Conservation (phyloP, 2,888 invertebrate genomes). For the Lomographa bimaculata region DNA sequence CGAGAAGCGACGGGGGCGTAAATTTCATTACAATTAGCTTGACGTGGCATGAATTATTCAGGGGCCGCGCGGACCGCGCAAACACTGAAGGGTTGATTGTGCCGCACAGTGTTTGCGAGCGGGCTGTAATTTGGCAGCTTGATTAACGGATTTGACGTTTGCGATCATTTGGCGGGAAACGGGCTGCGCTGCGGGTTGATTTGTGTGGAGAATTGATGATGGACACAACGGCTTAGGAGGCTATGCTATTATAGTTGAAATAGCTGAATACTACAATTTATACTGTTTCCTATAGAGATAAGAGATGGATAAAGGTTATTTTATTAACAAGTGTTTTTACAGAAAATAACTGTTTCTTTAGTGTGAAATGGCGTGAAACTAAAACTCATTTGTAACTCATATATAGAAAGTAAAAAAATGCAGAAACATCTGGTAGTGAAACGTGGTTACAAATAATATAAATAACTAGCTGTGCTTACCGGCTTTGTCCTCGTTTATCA, state of each 20-base stretch:
- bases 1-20: constrained; percentile 52
- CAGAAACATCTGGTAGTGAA: no score
- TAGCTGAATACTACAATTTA: no score
- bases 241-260: constrained; percentile 1
- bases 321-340: no score
- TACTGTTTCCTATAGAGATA: no score
- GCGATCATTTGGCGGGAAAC: constrained; percentile 34
- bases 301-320: no score
- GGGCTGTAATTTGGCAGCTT: constrained; percentile 62
- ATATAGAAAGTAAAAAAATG: constrained; percentile 2
- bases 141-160: constrained; percentile 47
- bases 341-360: no score
- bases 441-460: no score
- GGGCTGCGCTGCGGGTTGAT: no score
- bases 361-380: no score
- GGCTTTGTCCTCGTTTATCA: no score
- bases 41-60: constrained; percentile 77
- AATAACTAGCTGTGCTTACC: no score
- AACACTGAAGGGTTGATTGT: constrained; percentile 77
- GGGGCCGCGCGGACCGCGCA: constrained; percentile 58
- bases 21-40: constrained; percentile 83
- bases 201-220: constrained; percentile 9
- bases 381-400: neutral
- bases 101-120: constrained; percentile 54
- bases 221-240: constrained; percentile 2